Conservation (phyloP, 2,113 vertebrate species). For the Procavia capensis region DNA sequence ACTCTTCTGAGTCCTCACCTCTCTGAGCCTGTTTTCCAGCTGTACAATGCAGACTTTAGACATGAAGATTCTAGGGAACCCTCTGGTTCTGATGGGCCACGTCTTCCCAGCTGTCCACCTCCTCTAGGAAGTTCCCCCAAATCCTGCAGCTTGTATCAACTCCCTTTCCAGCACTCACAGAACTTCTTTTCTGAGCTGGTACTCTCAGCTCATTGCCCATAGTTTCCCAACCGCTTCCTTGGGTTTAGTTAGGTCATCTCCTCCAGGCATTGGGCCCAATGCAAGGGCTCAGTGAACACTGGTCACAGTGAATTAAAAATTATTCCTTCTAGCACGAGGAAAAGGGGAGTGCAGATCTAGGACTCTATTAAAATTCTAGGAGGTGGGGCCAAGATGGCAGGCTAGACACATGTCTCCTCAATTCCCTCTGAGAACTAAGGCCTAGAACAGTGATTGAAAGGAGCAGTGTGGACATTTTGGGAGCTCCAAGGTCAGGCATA, state of each 20-base stretch:
- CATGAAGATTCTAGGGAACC: neutral
- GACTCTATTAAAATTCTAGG: no score
- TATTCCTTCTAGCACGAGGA: neutral
- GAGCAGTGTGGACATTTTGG: no score
- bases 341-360: no score
- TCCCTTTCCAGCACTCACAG: neutral
- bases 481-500: no score
- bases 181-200: neutral
- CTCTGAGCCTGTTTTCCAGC: neutral
- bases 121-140: neutral
- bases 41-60: neutral
- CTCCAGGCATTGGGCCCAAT: neutral
- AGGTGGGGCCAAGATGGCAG: no score
- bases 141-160: neutral
- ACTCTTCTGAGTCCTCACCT: neutral
- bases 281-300: neutral
- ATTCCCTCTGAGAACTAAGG: no score
- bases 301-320: conserved; percentile 1
- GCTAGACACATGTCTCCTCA: no score
- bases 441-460: no score
- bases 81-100: neutral
- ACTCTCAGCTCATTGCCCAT: neutral
- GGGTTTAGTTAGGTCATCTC: neutral
- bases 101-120: neutral
- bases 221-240: neutral